These are phyloP conservation scores for Caenorhabditis becei DNA, from an alignment of 2,888 invertebrate genomes.

Conservation along the genomic window DNA sequence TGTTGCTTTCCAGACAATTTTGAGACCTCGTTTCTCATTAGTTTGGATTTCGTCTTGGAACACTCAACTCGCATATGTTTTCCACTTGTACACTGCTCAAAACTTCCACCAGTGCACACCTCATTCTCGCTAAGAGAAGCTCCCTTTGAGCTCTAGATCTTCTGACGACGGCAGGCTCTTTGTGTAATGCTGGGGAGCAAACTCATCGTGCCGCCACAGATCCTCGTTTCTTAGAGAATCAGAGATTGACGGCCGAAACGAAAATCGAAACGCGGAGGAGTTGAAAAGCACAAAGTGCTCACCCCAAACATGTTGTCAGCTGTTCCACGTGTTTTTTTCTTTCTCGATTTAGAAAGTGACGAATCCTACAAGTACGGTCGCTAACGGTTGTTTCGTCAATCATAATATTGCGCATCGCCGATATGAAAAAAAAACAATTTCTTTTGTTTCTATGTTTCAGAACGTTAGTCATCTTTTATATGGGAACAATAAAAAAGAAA, in stretches of 20 bases:
- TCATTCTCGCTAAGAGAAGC: slow-evolving; percentile 38
- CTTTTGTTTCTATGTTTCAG: slow-evolving; percentile 15
- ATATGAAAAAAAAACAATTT: slow-evolving; percentile 12
- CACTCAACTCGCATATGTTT: slow-evolving; percentile 20
- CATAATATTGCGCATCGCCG: slow-evolving; percentile 22
- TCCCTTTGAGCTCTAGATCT: slow-evolving; percentile 30
- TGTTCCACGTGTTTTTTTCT: slow-evolving; percentile 40
- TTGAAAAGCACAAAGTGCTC: slow-evolving; percentile 33
- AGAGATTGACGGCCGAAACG: slow-evolving; percentile 43
- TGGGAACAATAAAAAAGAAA: slow-evolving; percentile 17
- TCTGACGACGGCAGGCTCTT: not conserved
- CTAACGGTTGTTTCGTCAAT: not conserved
- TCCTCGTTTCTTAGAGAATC: slow-evolving; percentile 50
- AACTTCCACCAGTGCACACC: slow-evolving; percentile 42
- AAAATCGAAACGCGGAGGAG: slow-evolving; percentile 29
- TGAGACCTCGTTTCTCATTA: no score
- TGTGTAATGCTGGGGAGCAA: slow-evolving; percentile 37
- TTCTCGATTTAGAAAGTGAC: slow-evolving; percentile 17
- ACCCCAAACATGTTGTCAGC: slow-evolving; percentile 30
- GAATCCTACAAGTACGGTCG: slow-evolving; percentile 6
- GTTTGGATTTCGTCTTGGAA: not conserved
- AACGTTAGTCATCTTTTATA: slow-evolving; percentile 11
- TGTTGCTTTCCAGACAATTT: no score
- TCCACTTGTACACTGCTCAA: slow-evolving; percentile 20
- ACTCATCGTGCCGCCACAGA: slow-evolving; percentile 18